These are phyloP conservation scores for Pharmacophagus antenor DNA, from an alignment of 2,888 invertebrate species.

Conservation along the genomic window DNA sequence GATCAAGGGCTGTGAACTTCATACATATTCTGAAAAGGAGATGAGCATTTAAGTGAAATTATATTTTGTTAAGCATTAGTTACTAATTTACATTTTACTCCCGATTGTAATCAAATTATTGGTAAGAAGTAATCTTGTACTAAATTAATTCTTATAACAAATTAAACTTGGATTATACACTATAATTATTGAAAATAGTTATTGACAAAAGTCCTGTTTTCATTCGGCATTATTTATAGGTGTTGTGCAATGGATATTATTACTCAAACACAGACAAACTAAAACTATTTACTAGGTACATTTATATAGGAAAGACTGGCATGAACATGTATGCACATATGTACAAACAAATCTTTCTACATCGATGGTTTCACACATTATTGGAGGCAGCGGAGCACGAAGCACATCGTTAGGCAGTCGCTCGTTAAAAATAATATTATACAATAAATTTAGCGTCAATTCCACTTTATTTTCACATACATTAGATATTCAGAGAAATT, in stretches of 20 bases:
- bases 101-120: background rate
- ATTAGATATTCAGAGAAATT: constrained; percentile 7
- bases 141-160: background rate
- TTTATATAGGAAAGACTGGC: background rate
- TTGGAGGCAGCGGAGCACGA: constrained; percentile 62
- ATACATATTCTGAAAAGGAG: constrained; percentile 8
- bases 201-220: background rate
- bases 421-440: constrained; percentile 72
- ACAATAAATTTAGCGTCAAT: constrained; percentile 59
- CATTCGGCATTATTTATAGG: background rate
- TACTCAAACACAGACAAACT: background rate
- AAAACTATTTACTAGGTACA: background rate
- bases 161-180: too few relatives aligned
- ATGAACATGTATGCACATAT: constrained; percentile 27
- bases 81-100: too few relatives aligned
- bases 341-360: constrained; percentile 52
- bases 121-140: background rate
- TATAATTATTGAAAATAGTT: background rate
- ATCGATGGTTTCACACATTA: constrained; percentile 58
- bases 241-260: background rate
- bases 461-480: constrained; percentile 25
- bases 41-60: constrained; percentile 1
- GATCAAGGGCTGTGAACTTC: constrained; percentile 16
- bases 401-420: constrained; percentile 53
- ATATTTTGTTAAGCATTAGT: too few relatives aligned